Conservation (phyloP, 35 echinoderm and acorn worm genomes). For the Anneissia japonica region DNA sequence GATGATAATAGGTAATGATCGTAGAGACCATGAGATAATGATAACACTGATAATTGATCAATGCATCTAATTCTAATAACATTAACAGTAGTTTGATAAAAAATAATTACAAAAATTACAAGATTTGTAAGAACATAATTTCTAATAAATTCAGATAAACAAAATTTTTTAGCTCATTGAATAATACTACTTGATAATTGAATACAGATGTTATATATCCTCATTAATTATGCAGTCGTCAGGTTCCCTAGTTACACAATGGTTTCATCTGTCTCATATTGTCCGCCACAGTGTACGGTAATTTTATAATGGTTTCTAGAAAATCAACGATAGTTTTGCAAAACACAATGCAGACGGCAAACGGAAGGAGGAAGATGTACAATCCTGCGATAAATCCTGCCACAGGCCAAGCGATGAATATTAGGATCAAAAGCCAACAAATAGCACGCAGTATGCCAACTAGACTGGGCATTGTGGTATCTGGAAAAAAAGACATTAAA, state of each 20-base stretch:
- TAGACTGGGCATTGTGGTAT: neutral
- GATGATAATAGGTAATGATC: too few relatives aligned
- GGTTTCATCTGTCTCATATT: neutral
- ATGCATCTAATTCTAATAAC: too few relatives aligned
- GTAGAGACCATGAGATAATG: too few relatives aligned
- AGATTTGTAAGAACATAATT: too few relatives aligned
- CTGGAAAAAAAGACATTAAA: neutral
- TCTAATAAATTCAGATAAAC: too few relatives aligned
- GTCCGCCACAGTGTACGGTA: neutral
- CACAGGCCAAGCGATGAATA: constrained; percentile 6
- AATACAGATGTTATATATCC: too few relatives aligned
- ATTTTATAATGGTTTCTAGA: neutral
- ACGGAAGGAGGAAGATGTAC: neutral
- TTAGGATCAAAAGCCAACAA: neutral
- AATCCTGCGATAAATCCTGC: neutral
- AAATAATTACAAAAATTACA: too few relatives aligned
- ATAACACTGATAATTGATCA: too few relatives aligned
- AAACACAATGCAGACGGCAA: neutral
- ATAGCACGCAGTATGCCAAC: neutral
- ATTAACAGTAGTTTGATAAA: too few relatives aligned
- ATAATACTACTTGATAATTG: too few relatives aligned
- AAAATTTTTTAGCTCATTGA: too few relatives aligned
- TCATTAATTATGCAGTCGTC: neutral
- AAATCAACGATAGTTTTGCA: neutral
- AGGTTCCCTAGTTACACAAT: neutral